Evolutionary conservation across 2,888 invertebrate genomes (phyloP), one percentile per base, ranked within the genome.

Genomic region (Carcina quercana): DNA sequence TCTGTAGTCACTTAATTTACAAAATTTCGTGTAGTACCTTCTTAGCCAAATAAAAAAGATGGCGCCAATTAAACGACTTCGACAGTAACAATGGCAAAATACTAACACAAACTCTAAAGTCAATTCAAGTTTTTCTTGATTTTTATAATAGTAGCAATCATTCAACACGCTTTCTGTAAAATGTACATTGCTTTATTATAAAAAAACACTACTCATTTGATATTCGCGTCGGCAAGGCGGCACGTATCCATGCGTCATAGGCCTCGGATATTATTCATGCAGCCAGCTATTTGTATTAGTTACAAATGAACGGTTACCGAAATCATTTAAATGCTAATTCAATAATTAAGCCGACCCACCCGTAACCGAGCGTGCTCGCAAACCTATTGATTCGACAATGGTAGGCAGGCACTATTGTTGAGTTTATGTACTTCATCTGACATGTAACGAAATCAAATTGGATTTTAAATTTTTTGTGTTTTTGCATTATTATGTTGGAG

Each of bases 251-350:
- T 65, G 62, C 58, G 62, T 59, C 59, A 59, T 58, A 38, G 45
- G 46, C 42, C 48, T 47, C 28, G 7, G 31, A 30, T 71, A 78
- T 78, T 79, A 82, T 83, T 83, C 83, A 84, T 83, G 75, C 74
- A 59, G 60, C 68, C 62, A 63, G 72, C 78, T 69, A 80, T 82
- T 83, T 82, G 80, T 80, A 79, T 85, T 85, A 85, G 83, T 85
- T 80, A 83, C 85, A 85, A 85, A 82, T 82, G 85, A 83, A 83
- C 73, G 84, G 82, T 76, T 83, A 75, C 83, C 84, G 71, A 85
- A 82, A 85, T 85, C 71, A 85, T 85, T 85, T 85, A 85, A 79
- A 85, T 85, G 85, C 84, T 83, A 85, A 85, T 85, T 78, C 80
- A 71, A 80, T 85, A 85, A 85, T 85, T 84, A 85, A 82, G 64